phyloP scores from a whole-genome alignment of 2,797 vertebrate genomes.

The Otolemur crassicaudatus region DNA sequence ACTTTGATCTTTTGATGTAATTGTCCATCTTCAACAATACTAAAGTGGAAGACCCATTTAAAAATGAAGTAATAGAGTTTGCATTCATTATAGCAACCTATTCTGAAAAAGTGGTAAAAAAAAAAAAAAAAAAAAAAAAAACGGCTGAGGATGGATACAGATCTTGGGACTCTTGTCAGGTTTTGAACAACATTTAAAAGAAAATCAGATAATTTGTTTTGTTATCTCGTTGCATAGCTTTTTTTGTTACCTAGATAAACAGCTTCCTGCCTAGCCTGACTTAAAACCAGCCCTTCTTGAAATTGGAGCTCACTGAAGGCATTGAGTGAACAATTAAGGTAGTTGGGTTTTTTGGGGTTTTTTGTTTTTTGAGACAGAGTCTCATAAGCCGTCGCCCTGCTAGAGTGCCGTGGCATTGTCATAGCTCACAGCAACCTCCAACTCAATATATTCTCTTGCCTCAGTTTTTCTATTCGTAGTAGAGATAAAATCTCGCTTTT shows the following conservation, averaged over 20 bases:
- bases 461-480: no score
- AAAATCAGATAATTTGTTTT: not conserved
- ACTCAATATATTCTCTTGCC: no score
- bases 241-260: not conserved
- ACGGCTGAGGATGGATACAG: not conserved
- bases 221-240: not conserved
- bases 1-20: not conserved
- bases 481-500: no score
- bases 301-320: not conserved
- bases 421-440: no score
- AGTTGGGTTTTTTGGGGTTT: not conserved
- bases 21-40: not conserved
- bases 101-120: not conserved
- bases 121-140: not conserved
- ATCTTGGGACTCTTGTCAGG: not conserved
- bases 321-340: not conserved
- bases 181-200: conserved; percentile 17
- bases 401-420: no score
- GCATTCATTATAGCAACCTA: not conserved
- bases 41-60: not conserved
- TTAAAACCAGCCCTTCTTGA: not conserved
- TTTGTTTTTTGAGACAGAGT: no score
- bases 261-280: not conserved
- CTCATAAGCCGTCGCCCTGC: no score
- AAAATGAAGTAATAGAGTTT: not conserved